Conservation (phyloP, 1,140 invertebrate species). For the Zaprionus africanus region DNA sequence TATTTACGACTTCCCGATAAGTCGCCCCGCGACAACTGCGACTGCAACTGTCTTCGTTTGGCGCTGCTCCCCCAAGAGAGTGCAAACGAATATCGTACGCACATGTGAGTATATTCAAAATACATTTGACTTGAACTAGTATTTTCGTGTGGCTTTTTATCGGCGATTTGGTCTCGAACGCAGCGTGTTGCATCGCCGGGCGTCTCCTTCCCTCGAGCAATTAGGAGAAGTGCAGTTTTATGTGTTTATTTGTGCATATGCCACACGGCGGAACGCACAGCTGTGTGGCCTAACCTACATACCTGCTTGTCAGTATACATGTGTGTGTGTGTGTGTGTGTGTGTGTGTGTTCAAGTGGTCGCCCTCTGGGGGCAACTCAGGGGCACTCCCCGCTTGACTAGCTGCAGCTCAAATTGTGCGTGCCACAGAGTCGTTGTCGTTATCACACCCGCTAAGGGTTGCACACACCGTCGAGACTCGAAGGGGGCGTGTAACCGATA, state of each 20-base stretch:
- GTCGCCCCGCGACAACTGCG: constrained; percentile 25
- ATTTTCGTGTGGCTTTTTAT: constrained; percentile 63
- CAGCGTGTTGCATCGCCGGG: constrained; percentile 45
- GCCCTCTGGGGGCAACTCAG: constrained; percentile 40
- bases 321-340: constrained; percentile 6
- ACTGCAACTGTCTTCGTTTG: constrained; percentile 6
- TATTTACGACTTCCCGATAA: constrained; percentile 15
- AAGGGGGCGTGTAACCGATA: constrained; percentile 63
- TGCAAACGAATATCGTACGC: neutral
- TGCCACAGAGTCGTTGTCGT: constrained; percentile 67
- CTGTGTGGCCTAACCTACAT: constrained; percentile 79
- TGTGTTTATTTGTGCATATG: constrained; percentile 75
- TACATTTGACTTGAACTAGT: constrained; percentile 40
- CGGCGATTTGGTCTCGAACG: constrained; percentile 58
- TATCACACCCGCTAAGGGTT: constrained; percentile 71
- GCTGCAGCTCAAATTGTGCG: constrained; percentile 72
- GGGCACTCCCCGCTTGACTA: constrained; percentile 11
- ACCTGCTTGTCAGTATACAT: constrained; percentile 8
- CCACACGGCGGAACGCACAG: constrained; percentile 53
- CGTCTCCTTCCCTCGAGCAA: constrained; percentile 66
- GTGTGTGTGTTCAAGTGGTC: constrained; percentile 41
- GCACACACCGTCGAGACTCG: constrained; percentile 54
- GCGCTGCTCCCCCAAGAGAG: neutral
- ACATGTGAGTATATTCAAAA: constrained; percentile 23
- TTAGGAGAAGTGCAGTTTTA: constrained; percentile 82